Base-by-base conservation (phyloP, 2,797 vertebrate genomes). In the Hemibagrus guttatus region DNA sequence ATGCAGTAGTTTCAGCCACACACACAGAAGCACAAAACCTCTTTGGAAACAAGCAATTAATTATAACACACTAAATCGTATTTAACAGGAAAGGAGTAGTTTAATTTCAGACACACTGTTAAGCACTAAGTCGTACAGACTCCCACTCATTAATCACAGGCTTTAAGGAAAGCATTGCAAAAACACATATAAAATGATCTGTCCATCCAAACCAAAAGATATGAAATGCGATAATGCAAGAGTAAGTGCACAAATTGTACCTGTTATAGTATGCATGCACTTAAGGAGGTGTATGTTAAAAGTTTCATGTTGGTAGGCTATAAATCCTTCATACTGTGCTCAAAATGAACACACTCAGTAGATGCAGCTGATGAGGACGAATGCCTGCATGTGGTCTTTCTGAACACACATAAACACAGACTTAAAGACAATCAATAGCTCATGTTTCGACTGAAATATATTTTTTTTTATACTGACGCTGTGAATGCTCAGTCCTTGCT, bases 81-180 rank as follows among this genome's bases (percentile, higher is more conserved):
- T 74, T 78, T 69, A 78, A 68, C 46, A 23, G 46, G 49, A 35
- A 28, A 74, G 63, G 64, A 64, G 58, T 28, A 64, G 28, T 86
- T 82, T 42, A 26, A 52, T 86, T 63, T 49, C n/a, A 82, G 58
- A 54, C 69, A 31, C 54, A 81, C n/a, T 68, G n/a, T 84, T 68
- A 69, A 42, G 69, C 31, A 31, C 61, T 26, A 68, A 78, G 28
- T 72, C 66, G 68, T 63, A 42, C 58, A 82, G n/a, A 74, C 23
- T 58, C 61, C 28, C 58, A 58, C 23, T 39, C 79, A 84, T 78
- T 78, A 83, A 87, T 78, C 81, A 87, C 72, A 16, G 28, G 56
- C 39, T 28, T 35, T 83, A 54, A 31, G 2, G 16, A 83, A 66
- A 19, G 64, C 82, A 21, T 39, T 31, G 14, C 68, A 84, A 56